Evolutionary conservation across 2,888 invertebrate species (phyloP).

Genomic region (Papilio demoleus): DNA sequence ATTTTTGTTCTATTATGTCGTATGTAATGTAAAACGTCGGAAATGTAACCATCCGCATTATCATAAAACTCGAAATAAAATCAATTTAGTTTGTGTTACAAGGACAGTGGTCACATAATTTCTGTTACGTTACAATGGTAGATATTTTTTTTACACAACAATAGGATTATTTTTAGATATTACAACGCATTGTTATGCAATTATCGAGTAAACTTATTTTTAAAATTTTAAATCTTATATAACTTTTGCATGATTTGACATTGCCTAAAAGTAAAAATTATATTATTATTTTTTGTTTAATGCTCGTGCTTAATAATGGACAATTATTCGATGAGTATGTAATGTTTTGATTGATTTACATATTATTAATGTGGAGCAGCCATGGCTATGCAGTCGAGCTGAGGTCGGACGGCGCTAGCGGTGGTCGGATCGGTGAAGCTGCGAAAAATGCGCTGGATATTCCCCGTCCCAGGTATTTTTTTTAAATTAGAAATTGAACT

Average conservation of each 20-base stretch:
- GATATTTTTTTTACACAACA: neutral
- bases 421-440: conserved; percentile 37
- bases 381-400: conserved; percentile 40
- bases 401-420: conserved; percentile 35
- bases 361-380: conserved; percentile 30
- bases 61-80: conserved; percentile 36
- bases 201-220: neutral
- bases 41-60: neutral
- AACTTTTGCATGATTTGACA: neutral
- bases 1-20: neutral
- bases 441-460: conserved; percentile 42
- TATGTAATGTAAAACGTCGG: neutral
- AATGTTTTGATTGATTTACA: conserved; percentile 16
- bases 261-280: neutral
- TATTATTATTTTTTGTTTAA: neutral
- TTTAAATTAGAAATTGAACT: too few relatives aligned
- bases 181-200: neutral
- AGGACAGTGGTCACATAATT: conserved; percentile 35
- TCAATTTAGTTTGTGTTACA: conserved; percentile 37
- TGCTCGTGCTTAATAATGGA: neutral
- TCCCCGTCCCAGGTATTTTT: conserved; percentile 39
- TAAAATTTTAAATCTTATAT: neutral
- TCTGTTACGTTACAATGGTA: conserved; percentile 9
- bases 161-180: neutral
- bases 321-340: neutral